These are phyloP conservation scores for Eubucco bourcierii DNA, from an alignment of 2,113 vertebrate genomes.

Conservation along the genomic window DNA sequence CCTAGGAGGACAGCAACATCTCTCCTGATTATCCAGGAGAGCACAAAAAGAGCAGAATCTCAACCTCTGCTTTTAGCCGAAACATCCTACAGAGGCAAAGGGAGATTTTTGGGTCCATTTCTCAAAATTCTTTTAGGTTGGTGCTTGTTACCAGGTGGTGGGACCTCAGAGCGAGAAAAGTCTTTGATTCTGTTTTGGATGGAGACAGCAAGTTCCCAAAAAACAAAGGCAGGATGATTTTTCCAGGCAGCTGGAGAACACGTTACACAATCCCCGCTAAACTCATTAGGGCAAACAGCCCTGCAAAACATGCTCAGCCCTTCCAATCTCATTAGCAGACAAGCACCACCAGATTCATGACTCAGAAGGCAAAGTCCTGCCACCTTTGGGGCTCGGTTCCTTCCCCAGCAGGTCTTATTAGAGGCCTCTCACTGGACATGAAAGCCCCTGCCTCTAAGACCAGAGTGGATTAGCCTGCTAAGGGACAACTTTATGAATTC, in stretches of 20 bases:
- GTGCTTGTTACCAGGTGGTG: background rate
- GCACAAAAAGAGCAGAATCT: background rate
- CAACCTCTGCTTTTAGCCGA: background rate
- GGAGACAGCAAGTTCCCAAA: background rate
- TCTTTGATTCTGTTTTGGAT: background rate
- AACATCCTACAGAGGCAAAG: fast-evolving
- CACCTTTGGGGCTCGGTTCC: background rate
- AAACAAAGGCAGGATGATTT: fast-evolving
- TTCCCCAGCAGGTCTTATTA: background rate
- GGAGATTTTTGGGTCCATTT: background rate
- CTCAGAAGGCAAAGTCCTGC: background rate
- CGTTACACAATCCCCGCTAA: background rate
- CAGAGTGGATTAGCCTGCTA: background rate
- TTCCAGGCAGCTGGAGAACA: fast-evolving
- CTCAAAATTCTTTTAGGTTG: too few relatives aligned
- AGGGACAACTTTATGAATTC: background rate
- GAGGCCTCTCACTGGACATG: background rate
- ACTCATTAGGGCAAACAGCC: background rate
- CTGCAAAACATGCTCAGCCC: background rate
- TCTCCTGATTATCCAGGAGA: background rate
- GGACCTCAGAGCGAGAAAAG: background rate
- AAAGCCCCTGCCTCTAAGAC: background rate
- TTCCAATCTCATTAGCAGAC: background rate
- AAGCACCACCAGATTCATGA: background rate
- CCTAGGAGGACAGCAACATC: fast-evolving